Base-by-base conservation (phyloP, 2,888 invertebrate species). In the Nymphalis c-album region DNA sequence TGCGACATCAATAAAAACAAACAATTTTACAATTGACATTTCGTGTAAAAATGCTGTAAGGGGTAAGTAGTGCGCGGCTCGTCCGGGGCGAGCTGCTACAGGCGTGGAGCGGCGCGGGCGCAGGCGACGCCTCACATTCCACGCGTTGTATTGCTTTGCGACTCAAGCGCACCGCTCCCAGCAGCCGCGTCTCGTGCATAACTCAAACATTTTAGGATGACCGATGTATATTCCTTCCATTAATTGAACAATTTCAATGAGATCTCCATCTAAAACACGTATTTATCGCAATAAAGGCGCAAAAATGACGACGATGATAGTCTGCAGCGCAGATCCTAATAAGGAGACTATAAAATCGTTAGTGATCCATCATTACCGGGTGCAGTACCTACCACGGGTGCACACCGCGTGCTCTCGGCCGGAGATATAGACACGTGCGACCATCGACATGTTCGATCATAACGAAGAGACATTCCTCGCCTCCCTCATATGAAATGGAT, bases 401-500 rank as follows among this genome's bases (percentile, higher is more conserved):
- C 51, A 6, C 2, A 7, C 31, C 16, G 40, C 40, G 40, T 13
- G 40, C 8, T 17, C 26, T 7, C 17, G 7, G 46, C 2, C 22
- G 31, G 53, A 45, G 50, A 45, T 20, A 45, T 48, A 22, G 50
- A 20, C 40, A 58, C 48, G 35, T n/a, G 63, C 53, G 60, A 46
- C 57, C 68, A 55, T 63, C 53, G 50, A 63, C 46, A 35, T 67
- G 67, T 53, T 45, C 63, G 45, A 59, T 61, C 60, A 51, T 70
- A 65, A 68, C 65, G 67, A 65, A 64, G 65, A 51, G 61, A 65
- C 64, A 70, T 72, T 70, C 70, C 59, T 51, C 46, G 57, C 64
- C 63, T 47, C 64, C 61, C 62, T 66, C 70, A 60, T 59, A 46
- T 68, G 72, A 57, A 72, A 72, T 72, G 68, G 68, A 72, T 71